A percentile compares a stretch with the other conserved stretches of the same genome.
phyloP scores from a whole-genome alignment of 30 jellyfish, hydroid and myxozoan genomes.

The Aurelia aurita complex sp. Pacific region DNA sequence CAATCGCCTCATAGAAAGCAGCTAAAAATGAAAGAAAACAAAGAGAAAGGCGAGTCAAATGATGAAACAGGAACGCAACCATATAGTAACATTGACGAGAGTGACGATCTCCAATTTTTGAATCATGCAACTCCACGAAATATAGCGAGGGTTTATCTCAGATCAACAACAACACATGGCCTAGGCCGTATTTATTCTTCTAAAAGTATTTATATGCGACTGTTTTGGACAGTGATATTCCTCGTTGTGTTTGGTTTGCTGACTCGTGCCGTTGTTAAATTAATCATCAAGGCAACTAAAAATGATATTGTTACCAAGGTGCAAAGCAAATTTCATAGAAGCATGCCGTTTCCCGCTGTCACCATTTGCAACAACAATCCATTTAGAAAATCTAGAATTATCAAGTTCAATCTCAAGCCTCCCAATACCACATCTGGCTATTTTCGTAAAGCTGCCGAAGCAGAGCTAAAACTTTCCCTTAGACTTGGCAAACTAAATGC shows the following conservation, averaged over 20 bases:
- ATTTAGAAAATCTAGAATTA: not conserved
- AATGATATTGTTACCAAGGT: not conserved
- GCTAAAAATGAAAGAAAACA: too few species aligned
- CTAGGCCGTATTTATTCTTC: conserved; percentile 21
- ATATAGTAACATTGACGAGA: too few species aligned
- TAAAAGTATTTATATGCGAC: conserved; percentile 1
- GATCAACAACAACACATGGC: conserved; percentile 43
- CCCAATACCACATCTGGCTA: too few species aligned
- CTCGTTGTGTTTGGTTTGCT: not conserved
- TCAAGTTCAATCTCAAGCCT: not conserved
- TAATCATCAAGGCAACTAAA: conserved; percentile 7
- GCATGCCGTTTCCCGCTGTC: conserved; percentile 14
- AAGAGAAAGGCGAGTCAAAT: too few species aligned
- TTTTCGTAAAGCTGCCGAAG: not conserved
- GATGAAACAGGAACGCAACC: too few species aligned
- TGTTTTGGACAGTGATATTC: conserved; percentile 23
- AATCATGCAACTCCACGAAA: not conserved
- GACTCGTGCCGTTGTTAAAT: not conserved
- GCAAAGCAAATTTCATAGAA: not conserved
- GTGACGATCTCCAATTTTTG: too few species aligned
- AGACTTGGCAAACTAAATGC: not conserved
- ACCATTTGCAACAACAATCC: conserved; percentile 24
- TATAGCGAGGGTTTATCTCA: not conserved
- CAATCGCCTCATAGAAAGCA: too few species aligned
- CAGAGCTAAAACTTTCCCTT: not conserved